Percentiles rank a stretch among this genome's conserved stretches.
Evolutionary conservation across 1,140 invertebrate species (phyloP).

Genomic region (Pogonomyrmex barbatus): DNA sequence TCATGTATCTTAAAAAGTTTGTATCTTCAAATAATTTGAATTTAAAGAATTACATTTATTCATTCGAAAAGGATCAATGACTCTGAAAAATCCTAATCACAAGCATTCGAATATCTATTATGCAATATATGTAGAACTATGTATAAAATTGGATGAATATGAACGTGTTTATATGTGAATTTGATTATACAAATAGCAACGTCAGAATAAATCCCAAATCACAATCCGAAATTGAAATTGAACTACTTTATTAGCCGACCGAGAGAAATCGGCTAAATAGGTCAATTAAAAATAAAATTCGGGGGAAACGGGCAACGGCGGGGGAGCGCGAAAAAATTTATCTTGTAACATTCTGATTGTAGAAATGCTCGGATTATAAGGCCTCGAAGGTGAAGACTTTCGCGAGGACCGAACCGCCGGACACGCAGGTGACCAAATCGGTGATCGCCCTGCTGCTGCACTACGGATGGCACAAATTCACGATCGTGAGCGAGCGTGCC

Average conservation of each 20-base stretch:
- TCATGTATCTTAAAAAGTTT: too few species aligned
- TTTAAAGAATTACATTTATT: too few species aligned
- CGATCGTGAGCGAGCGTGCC: conserved; percentile 94
- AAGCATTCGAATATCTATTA: too few species aligned
- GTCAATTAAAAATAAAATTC: conserved; percentile 30
- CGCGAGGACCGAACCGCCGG: conserved; percentile 96
- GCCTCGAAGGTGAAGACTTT: conserved; percentile 96
- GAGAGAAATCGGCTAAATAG: background rate
- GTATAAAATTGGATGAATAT: background rate
- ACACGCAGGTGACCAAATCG: conserved; percentile 97
- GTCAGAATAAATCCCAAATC: conserved; percentile 4
- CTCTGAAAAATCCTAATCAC: too few species aligned
- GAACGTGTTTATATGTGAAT: background rate
- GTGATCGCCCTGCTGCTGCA: conserved; percentile 95
- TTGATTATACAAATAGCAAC: background rate
- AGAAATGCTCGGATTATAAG: conserved; percentile 97
- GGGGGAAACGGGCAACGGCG: background rate
- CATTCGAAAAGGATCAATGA: too few species aligned
- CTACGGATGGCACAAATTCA: conserved; percentile 97
- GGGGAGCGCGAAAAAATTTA: background rate
- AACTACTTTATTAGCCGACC: background rate
- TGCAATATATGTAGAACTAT: too few species aligned
- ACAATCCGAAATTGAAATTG: background rate
- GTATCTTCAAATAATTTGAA: too few species aligned
- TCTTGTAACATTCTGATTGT: conserved; percentile 72